Conservation (phyloP, 2,113 vertebrate genomes). For the Elgaria multicarinata region DNA sequence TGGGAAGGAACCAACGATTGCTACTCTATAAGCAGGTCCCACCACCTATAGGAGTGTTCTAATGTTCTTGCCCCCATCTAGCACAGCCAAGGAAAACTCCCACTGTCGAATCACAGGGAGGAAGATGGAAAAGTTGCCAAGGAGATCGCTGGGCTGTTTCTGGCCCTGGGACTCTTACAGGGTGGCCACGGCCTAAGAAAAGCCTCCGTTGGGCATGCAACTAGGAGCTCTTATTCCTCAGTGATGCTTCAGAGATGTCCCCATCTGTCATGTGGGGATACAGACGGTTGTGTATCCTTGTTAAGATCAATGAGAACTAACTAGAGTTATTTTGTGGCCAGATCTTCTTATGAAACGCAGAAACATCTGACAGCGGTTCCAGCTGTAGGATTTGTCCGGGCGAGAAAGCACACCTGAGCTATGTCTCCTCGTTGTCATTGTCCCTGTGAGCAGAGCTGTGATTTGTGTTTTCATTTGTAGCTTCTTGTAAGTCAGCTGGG, state of each 20-base stretch:
- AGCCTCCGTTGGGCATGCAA: background rate
- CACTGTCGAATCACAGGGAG: background rate
- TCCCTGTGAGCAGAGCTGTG: constrained; percentile 6
- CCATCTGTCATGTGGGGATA: background rate
- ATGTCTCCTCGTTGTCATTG: constrained; percentile 31
- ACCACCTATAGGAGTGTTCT: background rate
- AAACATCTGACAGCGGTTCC: background rate
- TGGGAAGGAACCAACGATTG: background rate
- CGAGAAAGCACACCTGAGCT: background rate
- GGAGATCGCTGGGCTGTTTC: background rate
- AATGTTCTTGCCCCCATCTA: background rate
- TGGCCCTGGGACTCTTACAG: background rate
- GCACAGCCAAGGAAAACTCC: background rate
- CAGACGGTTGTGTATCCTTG: background rate
- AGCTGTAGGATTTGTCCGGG: accelerated
- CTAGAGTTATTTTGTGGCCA: background rate
- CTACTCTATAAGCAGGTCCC: background rate
- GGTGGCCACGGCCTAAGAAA: background rate
- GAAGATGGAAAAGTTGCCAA: background rate
- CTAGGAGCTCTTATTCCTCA: background rate
- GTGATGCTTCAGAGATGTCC: background rate
- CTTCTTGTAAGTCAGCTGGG: background rate
- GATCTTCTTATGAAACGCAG: accelerated
- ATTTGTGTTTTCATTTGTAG: constrained; percentile 13
- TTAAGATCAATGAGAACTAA: background rate